Evolutionary conservation across 2,888 invertebrate species (phyloP), one percentile per base, ranked within the genome.

Genomic region (Hemistola chrysoprasaria): DNA sequence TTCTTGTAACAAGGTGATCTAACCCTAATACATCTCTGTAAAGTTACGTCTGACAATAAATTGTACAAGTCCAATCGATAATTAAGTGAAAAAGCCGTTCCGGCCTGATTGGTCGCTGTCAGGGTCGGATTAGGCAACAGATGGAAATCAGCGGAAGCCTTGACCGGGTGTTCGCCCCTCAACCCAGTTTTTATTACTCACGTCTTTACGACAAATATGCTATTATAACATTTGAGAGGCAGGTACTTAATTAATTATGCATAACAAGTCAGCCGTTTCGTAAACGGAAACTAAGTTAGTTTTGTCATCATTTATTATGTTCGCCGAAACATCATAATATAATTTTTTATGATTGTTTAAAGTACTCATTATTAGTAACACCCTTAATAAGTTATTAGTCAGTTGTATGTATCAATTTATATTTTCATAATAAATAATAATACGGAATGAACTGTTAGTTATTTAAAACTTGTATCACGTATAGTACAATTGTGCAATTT

Each of bases 91-190:
- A 80, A 80, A 73, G 66, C 59, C 81, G 87, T 88, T 87, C 85
- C 87, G 81, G 72, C 78, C 87, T 87, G 87, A 84, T 87, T 86
- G 71, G 67, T 60, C 51, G 47, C 66, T 74, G 78, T 78, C 86
- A 86, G 85, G 87, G 87, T 78, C 83, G 71, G 42, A 59, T 88
- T 85, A 73, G 70, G 85, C 81, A 87, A 87, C 70, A 61, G 73
- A 67, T 80, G 81, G 83, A 84, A 84, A 82, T 76, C 78, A 62
- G 51, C 47, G 41, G 62, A 37, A 55, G 69, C 86, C 87, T 83
- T 86, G 85, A 83, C 84, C 83, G 66, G 57, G 59, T 55, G 68
- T 29, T 52, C 76, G 78, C 65, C 83, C 82, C 69, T 82, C 83
- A 78, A 79, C 83, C 71, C 72, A 64, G 62, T 59, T 67, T 64